Conservation (phyloP, 2,888 invertebrate genomes). For the Philopedon plagiatum region DNA sequence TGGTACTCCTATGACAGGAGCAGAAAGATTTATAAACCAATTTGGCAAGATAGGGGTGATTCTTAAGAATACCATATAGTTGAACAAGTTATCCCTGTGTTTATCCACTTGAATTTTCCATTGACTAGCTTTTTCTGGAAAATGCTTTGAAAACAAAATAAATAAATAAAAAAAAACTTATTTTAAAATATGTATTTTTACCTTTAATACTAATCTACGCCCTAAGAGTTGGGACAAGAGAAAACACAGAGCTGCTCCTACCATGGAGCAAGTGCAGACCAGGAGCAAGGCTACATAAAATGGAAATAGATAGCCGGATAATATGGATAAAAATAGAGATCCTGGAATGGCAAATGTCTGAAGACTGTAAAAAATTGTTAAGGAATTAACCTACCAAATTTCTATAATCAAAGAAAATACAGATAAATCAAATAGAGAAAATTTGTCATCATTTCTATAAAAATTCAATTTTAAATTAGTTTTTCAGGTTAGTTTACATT, state of each 20-base stretch:
- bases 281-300: conserved; percentile 90
- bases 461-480: too few relatives aligned
- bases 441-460: too few relatives aligned
- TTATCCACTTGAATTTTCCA: conserved; percentile 90
- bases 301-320: conserved; percentile 96
- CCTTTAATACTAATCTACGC: conserved; percentile 82
- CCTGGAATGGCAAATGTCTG: conserved; percentile 99
- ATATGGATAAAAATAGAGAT: conserved; percentile 96
- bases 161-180: not conserved
- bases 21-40: conserved; percentile 98
- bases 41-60: conserved; percentile 98
- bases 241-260: conserved; percentile 97
- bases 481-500: too few relatives aligned
- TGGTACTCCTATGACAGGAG: conserved; percentile 97
- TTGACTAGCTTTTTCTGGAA: conserved; percentile 87
- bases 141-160: conserved; percentile 71
- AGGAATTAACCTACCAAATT: too few relatives aligned
- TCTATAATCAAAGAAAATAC: too few relatives aligned
- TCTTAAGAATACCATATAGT: conserved; percentile 96
- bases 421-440: too few relatives aligned
- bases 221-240: conserved; percentile 93
- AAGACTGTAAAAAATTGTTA: conserved; percentile 76
- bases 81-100: conserved; percentile 90
- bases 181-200: not conserved
- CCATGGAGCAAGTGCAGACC: conserved; percentile 94